phyloP scores from a whole-genome alignment of 2,113 vertebrate species.

The Ammodytes dubius region DNA sequence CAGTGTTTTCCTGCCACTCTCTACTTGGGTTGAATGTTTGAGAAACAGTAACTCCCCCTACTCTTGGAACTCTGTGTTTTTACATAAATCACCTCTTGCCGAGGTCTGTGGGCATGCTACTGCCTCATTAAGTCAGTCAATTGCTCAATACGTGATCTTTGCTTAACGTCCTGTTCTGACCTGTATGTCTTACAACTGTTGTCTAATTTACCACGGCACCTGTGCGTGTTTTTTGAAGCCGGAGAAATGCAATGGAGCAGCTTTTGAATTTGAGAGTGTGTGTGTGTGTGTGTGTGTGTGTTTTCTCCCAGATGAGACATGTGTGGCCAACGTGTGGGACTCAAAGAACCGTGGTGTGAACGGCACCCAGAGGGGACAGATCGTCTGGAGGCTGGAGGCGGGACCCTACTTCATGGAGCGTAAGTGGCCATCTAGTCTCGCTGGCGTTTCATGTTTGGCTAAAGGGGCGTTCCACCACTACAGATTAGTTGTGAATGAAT shows the following conservation, averaged over 20 bases:
- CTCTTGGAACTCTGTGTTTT: not conserved
- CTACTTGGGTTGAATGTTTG: not conserved
- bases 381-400: conserved; percentile 95
- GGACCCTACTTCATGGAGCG: conserved; percentile 97
- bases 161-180: too few species aligned
- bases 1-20: not conserved
- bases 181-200: not conserved
- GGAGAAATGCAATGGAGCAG: not conserved
- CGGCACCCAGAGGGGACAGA: conserved; percentile 95
- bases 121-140: conserved; percentile 4
- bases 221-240: not conserved
- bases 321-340: conserved; percentile 98
- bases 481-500: too few species aligned
- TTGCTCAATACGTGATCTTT: not conserved
- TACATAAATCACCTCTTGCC: not conserved
- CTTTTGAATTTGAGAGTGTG: not conserved
- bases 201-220: not conserved
- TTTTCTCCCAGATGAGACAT: conserved; percentile 91
- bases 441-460: not conserved
- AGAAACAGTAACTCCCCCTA: not conserved
- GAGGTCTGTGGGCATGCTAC: not conserved
- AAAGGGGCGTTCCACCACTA: not conserved
- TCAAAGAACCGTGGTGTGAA: conserved; percentile 98
- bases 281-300: conserved; percentile 8
- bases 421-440: conserved; percentile 80